These are phyloP conservation scores for Tychaedon coryphoeus DNA, from an alignment of 2,113 vertebrate species.

Conservation along the genomic window DNA sequence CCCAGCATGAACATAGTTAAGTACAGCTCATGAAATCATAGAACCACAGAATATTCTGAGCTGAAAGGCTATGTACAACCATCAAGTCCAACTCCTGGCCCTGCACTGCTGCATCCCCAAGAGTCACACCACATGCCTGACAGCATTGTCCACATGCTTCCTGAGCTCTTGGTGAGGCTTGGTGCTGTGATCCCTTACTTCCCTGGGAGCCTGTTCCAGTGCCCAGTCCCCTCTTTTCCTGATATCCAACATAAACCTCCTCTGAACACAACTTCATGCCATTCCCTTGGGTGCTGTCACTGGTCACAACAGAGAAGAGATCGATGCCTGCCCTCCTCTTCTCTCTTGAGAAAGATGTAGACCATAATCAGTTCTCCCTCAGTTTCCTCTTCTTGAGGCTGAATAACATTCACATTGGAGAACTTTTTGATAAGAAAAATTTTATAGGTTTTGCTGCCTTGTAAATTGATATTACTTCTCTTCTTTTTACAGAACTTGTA, in stretches of 20 bases:
- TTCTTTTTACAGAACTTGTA: background rate
- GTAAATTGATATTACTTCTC: background rate
- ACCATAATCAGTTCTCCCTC: background rate
- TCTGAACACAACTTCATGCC: background rate
- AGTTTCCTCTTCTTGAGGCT: background rate
- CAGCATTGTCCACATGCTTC: background rate
- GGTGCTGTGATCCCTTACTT: background rate
- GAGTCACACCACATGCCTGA: background rate
- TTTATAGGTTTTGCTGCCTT: background rate
- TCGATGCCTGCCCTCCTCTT: background rate
- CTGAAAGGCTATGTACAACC: background rate
- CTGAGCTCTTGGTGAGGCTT: background rate
- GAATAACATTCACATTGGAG: background rate
- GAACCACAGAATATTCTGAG: background rate
- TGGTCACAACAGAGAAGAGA: background rate
- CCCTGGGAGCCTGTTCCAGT: background rate
- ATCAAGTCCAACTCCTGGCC: background rate
- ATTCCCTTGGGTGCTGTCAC: background rate
- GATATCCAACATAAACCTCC: fast-evolving
- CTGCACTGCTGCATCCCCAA: too few relatives aligned
- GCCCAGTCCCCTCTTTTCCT: background rate
- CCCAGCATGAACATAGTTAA: background rate
- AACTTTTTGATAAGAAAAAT: background rate
- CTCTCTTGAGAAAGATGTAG: background rate
- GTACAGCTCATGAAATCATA: background rate